Conservation (phyloP, 2,113 vertebrate genomes). For the Phylloscopus trochiloides region DNA sequence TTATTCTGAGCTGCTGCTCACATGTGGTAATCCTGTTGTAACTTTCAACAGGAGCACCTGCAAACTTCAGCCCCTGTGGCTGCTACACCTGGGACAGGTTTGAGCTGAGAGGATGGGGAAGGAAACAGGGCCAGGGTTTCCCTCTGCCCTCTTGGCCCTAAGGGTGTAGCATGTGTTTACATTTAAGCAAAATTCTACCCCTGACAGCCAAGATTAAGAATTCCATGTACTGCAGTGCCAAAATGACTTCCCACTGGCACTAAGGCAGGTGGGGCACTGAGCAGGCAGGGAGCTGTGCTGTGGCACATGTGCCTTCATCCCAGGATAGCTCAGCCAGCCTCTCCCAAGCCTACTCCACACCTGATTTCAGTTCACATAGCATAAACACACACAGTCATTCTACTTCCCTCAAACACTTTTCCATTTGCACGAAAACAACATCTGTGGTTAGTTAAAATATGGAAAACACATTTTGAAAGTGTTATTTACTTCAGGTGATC, state of each 20-base stretch:
- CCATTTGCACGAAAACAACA: background rate
- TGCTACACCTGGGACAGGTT: background rate
- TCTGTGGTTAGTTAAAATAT: background rate
- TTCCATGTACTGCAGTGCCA: background rate
- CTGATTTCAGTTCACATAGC: background rate
- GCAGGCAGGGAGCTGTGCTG: background rate
- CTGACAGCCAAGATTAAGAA: background rate
- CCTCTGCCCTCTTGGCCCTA: background rate
- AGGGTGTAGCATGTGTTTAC: background rate
- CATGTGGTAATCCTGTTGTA: background rate
- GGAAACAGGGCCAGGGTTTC: background rate
- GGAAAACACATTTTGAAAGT: background rate
- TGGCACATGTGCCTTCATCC: background rate
- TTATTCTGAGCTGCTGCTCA: background rate
- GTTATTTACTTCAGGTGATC: background rate
- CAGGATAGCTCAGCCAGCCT: background rate
- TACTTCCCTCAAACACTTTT: background rate
- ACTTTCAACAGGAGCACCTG: background rate
- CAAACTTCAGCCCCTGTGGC: background rate
- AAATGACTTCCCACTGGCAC: background rate
- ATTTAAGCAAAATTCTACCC: background rate
- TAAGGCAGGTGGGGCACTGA: background rate
- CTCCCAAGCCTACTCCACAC: rapidly evolving
- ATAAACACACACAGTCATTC: background rate
- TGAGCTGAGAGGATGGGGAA: background rate